Evolutionary conservation across 2,797 vertebrate genomes (phyloP), one percentile per base, ranked within the genome.

Genomic region (Sebastes hubbsi): DNA sequence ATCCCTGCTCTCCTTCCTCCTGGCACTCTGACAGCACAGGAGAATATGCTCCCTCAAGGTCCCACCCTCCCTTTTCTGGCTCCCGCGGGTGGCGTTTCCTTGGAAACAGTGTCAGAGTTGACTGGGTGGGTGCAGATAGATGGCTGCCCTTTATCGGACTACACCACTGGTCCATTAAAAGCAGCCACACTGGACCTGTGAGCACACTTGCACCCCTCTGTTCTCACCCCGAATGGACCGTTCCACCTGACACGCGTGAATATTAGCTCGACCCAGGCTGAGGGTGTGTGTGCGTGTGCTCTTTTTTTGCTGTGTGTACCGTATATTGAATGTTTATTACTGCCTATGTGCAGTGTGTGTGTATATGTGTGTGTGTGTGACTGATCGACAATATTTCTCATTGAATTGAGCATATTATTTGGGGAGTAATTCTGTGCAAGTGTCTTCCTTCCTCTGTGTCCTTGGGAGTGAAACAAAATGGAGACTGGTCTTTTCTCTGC

Each of bases 81-180:
- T 95, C 94, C 94, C 85, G 86, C 83, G 92, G 94, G 95, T 95
- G 94, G 88, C 73, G 95, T 96, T 95, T 95, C 96, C 95, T 90
- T 95, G 96, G 95, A 92, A 96, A 96, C 95, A 91, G 93, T 95
- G 95, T 96, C 95, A 96, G 95, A 95, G 95, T 96, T 96, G 95
- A 96, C 95, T 94, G 89, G 94, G 92, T 87, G 93, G 88, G 91
- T 92, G 93, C 95, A 95, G 95, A 96, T 95, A 94, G 95, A 96
- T 95, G 91, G 92, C 92, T 94, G 94, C 92, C 95, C 95, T 96
- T 96, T 95, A 95, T 95, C 91, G 85, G 95, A 94, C 94, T 92
- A 93, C 94, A 95, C 92, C 94, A 96, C 93, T 90, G 91, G 91
- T 87, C 92, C 93, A 92, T 94, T 95, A 92, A 93, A 93, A 83